Evolutionary conservation across 2,888 invertebrate species (phyloP), one percentile per base, ranked within the genome.

Genomic region (Mechanitis mazaeus): DNA sequence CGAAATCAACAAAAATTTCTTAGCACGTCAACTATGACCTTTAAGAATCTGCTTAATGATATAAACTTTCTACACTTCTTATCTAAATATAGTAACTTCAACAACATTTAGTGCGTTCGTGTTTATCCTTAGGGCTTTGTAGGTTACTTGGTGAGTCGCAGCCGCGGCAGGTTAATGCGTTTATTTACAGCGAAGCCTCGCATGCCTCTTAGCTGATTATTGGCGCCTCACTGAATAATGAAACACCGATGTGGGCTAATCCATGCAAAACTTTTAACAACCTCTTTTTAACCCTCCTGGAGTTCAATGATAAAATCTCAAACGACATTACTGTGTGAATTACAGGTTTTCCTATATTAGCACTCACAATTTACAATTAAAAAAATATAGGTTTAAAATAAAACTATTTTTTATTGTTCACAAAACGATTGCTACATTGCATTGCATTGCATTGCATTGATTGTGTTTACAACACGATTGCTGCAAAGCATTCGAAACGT

Each of bases 181-280:
- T 77, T 79, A 80, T 81, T 81, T 81, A 76, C 75, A 73, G 75
- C 75, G 67, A 60, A 6, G 73, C 64, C 71, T 73, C 73, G 75
- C 78, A 77, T 77, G 75, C 78, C 75, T 72, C 69, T 75, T 71
- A 75, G 74, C 76, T 79, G 80, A 79, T 82, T 81, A 83, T 80
- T 80, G 83, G 83, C 84, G 84, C 83, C 82, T 78, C 73, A 63
- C 76, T 83, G 82, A 81, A 84, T 85, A 71, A 85, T 85, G 73
- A 79, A 80, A 76, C 73, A 73, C 63, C 76, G 71, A 82, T 81
- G 78, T 80, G 71, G 78, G 79, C 82, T 84, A 84, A 86, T 84
- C 79, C 81, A 83, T 81, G 75, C 76, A 72, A 73, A 68, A 73
- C 76, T 74, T 76, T 75, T 73, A 72, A 68, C 64, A 61, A 65